A percentile compares a stretch with the other conserved stretches of the same genome.
These are phyloP conservation scores for Agriopis marginaria DNA, from an alignment of 2,888 invertebrate species.

Conservation along the genomic window DNA sequence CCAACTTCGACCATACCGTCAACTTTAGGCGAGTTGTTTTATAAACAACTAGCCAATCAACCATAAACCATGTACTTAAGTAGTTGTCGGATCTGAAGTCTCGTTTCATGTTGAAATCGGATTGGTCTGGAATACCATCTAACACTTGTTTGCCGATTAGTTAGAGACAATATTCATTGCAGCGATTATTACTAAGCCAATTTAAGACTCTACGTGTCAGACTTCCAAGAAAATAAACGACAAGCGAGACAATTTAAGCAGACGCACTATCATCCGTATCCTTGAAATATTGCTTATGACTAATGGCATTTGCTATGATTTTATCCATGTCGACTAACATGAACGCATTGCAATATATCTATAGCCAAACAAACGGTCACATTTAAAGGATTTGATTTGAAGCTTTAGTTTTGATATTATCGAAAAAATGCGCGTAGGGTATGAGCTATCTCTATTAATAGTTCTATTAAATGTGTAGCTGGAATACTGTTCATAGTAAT, in stretches of 20 bases:
- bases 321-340: conserved; percentile 62
- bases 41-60: too few relatives aligned
- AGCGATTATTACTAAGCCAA: conserved; percentile 33
- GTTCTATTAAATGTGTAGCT: too few relatives aligned
- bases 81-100: not conserved
- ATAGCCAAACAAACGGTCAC: not conserved
- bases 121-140: not conserved
- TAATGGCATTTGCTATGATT: conserved; percentile 58
- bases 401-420: too few relatives aligned
- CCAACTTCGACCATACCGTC: too few relatives aligned
- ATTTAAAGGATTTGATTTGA: not conserved
- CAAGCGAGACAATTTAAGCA: conserved; percentile 55
- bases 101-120: not conserved
- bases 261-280: conserved; percentile 58
- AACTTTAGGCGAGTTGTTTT: too few relatives aligned
- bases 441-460: too few relatives aligned
- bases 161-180: conserved; percentile 29
- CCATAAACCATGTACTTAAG: too few relatives aligned
- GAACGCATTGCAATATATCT: not conserved
- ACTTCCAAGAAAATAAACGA: conserved; percentile 59
- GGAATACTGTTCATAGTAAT: too few relatives aligned
- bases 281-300: conserved; percentile 67
- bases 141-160: conserved; percentile 21
- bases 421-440: too few relatives aligned
- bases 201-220: conserved; percentile 49